phyloP scores from a whole-genome alignment of 2,113 vertebrate genomes.

The Emberiza fucata region DNA sequence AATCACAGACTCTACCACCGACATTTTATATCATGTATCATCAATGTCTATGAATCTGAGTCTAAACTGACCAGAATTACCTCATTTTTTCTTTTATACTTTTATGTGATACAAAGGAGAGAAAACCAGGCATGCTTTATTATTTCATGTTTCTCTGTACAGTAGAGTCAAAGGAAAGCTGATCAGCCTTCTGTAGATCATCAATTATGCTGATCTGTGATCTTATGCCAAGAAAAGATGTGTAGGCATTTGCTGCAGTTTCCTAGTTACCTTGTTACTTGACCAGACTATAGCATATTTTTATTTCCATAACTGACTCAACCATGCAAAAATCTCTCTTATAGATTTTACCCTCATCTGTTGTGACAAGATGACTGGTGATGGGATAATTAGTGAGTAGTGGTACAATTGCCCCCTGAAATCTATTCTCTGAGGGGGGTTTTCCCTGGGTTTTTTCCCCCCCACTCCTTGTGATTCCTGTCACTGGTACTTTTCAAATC shows the following conservation, averaged over 20 bases:
- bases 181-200: not conserved
- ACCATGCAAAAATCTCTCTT: not conserved
- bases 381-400: not conserved
- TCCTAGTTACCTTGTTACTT: not conserved
- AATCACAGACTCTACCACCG: not conserved
- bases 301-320: not conserved
- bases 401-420: not conserved
- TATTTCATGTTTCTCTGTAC: not conserved
- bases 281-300: not conserved
- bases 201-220: not conserved
- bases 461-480: not conserved
- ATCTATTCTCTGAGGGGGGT: rapidly evolving
- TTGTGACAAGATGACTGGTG: not conserved
- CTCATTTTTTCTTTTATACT: not conserved
- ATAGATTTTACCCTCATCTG: not conserved
- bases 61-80: not conserved
- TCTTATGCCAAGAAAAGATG: not conserved
- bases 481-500: not conserved
- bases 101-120: not conserved
- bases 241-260: not conserved
- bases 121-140: not conserved
- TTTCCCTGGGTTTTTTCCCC: not conserved
- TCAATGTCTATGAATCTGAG: not conserved
- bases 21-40: not conserved
- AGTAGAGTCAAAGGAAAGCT: not conserved